These are phyloP conservation scores for Laterallus jamaicensis DNA, from an alignment of 2,113 vertebrate genomes.

Conservation along the genomic window DNA sequence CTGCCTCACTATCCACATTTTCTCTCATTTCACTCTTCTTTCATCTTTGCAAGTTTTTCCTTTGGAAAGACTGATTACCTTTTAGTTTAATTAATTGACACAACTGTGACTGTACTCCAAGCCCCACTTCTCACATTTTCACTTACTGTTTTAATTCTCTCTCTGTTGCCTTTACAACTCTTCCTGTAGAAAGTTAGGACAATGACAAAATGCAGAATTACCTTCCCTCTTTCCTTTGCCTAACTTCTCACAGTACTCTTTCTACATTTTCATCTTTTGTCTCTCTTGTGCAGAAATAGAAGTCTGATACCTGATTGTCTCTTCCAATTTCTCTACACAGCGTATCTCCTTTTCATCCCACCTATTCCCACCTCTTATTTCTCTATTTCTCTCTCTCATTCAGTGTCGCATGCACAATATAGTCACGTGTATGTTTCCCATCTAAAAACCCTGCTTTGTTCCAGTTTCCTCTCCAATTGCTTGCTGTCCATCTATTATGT, in stretches of 20 bases:
- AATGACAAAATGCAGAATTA: neutral
- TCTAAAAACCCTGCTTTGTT: neutral
- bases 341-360: neutral
- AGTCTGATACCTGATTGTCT: neutral
- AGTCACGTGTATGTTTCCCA: neutral
- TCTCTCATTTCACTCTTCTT: neutral
- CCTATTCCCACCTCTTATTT: neutral
- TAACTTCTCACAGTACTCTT: neutral
- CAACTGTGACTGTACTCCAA: neutral
- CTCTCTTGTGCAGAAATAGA: neutral
- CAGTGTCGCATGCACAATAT: neutral
- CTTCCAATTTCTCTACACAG: neutral
- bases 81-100: neutral
- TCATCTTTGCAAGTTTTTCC: neutral
- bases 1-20: neutral
- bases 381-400: neutral
- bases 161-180: neutral
- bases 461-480: neutral
- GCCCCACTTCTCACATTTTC: neutral
- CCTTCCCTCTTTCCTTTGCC: neutral
- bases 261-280: neutral
- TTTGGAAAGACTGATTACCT: neutral
- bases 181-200: neutral
- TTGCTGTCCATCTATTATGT: neutral
- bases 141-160: neutral